Evolutionary conservation across 2,888 invertebrate species (phyloP), one percentile per base, ranked within the genome.

Genomic region (Hyposoter didymator): DNA sequence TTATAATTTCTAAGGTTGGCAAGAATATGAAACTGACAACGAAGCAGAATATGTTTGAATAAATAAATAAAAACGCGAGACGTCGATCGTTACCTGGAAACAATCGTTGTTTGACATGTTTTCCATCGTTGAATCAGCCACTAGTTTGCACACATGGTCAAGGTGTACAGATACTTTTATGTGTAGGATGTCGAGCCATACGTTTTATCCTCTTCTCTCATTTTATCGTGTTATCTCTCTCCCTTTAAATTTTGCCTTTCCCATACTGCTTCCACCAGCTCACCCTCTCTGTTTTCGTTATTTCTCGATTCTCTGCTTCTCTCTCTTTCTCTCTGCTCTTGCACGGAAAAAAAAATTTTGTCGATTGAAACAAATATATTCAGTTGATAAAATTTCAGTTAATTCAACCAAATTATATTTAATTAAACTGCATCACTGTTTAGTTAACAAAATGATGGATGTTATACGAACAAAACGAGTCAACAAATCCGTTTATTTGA

Each of bases 161-260:
- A 59, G 55, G 14, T 59, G 22, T 28, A 14, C 55, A 28, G 8
- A 14, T 12, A 28, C 59, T 70, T 64, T 28, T 28, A 47, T 43
- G 32, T 80, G 62, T 49, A 45, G 35, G 66, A 43, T 80, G 49
- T 84, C 55, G 32, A 28, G 43, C 35, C 43, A 78, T 79, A 64
- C 73, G 81, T 82, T 78, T 78, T 75, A 66, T 82, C 79, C 55
- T 75, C 59, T 69, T 79, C 70, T 82, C 78, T 66, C 75, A 70
- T 28, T 75, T 75, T 84, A 78, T 73, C 83, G 73, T 70, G 82
- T 88, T 88, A 84, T 85, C 79, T 83, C 76, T 89, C 73, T 47
- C 22, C 55, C 66, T 52, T 47, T 62, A 59, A 75, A 78, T 52
- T 70, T 73, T 55, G 22, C 47, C 67, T 32, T 74, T 72, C 32